These are phyloP conservation scores for Moxostoma hubbsi DNA, from an alignment of 2,797 vertebrate species.

Conservation along the genomic window DNA sequence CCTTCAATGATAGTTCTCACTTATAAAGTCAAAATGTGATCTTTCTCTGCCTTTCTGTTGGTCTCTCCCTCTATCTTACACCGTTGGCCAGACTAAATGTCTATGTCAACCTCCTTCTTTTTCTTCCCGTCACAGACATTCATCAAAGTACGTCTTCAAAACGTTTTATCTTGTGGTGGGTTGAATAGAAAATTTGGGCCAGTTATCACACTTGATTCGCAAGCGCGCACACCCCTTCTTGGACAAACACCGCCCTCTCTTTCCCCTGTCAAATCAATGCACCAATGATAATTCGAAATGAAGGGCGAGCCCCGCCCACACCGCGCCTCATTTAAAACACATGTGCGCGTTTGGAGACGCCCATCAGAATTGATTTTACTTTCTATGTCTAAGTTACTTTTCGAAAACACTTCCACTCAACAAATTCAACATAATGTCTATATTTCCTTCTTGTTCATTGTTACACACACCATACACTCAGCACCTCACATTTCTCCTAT, in stretches of 20 bases:
- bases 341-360: slow-evolving; percentile 52
- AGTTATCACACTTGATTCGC: slow-evolving; percentile 56
- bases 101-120: neutral
- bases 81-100: neutral
- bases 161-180: slow-evolving; percentile 38
- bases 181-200: slow-evolving; percentile 58
- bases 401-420: too few species aligned
- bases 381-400: too few species aligned
- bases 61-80: neutral
- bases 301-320: slow-evolving; percentile 27
- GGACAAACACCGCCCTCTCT: slow-evolving; percentile 63
- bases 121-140: neutral
- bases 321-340: slow-evolving; percentile 61
- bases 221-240: slow-evolving; percentile 66
- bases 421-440: too few species aligned
- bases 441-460: too few species aligned
- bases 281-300: slow-evolving; percentile 45
- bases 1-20: neutral
- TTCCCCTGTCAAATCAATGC: slow-evolving; percentile 1
- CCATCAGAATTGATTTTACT: neutral
- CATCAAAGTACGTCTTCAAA: neutral
- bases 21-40: neutral
- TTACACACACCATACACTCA: too few species aligned
- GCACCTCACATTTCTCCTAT: too few species aligned
- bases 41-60: neutral